These are phyloP conservation scores for Coranthus polyacanthus DNA, from an alignment of 2,797 vertebrate genomes.

Conservation along the genomic window DNA sequence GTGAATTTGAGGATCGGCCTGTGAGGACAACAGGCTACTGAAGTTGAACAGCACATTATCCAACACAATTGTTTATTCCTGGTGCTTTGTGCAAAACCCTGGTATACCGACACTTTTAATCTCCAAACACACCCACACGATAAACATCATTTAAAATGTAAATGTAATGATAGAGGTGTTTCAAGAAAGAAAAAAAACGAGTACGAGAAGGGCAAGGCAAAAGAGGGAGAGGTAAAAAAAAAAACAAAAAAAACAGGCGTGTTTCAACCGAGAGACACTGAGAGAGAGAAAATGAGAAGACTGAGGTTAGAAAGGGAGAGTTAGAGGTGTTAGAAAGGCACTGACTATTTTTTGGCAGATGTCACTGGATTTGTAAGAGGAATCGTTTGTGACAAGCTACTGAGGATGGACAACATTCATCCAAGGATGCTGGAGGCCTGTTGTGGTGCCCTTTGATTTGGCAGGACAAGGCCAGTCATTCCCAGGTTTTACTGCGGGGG, in stretches of 20 bases:
- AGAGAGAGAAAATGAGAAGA: slow-evolving; percentile 34
- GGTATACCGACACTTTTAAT: slow-evolving; percentile 64
- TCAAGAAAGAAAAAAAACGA: too few relatives aligned
- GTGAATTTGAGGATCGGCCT: slow-evolving; percentile 40
- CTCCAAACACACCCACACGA: slow-evolving; percentile 55
- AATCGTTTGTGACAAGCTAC: slow-evolving; percentile 2
- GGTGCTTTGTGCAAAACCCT: slow-evolving; percentile 58
- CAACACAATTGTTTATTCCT: slow-evolving; percentile 63
- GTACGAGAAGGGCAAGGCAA: slow-evolving; percentile 2
- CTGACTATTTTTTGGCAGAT: slow-evolving; percentile 14
- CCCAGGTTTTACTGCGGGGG: slow-evolving; percentile 6
- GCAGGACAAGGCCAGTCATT: slow-evolving; percentile 15
- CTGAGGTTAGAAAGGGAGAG: background rate
- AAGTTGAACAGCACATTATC: slow-evolving; percentile 61
- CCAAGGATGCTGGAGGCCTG: slow-evolving; percentile 31
- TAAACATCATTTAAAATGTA: slow-evolving; percentile 75
- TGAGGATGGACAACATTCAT: slow-evolving; percentile 30
- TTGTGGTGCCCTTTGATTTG: slow-evolving; percentile 30
- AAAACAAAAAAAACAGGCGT: background rate
- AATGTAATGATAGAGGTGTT: slow-evolving; percentile 63
- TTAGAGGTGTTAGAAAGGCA: background rate
- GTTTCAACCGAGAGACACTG: slow-evolving; percentile 5
- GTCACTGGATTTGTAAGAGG: slow-evolving; percentile 18
- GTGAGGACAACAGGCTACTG: slow-evolving; percentile 56
- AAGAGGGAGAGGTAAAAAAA: background rate